Base-by-base conservation (phyloP, 2,113 vertebrate species). In the Orientallactaga bullata region DNA sequence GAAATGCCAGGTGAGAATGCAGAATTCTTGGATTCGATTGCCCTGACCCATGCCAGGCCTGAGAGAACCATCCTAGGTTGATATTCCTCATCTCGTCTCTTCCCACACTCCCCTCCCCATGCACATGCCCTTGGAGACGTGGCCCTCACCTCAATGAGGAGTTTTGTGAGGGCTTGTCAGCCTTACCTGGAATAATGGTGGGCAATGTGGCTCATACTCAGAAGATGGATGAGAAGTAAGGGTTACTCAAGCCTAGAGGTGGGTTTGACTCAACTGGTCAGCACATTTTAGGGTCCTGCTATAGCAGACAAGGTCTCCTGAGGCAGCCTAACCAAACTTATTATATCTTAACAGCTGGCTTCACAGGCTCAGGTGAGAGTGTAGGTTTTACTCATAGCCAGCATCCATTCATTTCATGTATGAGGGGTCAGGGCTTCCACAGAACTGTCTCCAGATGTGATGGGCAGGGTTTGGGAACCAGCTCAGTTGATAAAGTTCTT, bases 241-340 rank as follows among this genome's bases (percentile, higher is more conserved):
- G 3, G 55, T 5, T 1, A 11, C 4, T 7, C 17, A 72, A 7
- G 18, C 1, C 3, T 28, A 2, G 18, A 55, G 12, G 21, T 16
- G 20, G 39, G 51, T 26, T 32, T 82, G 32, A 10, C 32, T 28
- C 28, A 3, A 11, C 26, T 24, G 5, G 5, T 18, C 17, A 32
- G n/a, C 55, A 37, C 1, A 2, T 13, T 65, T 32, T 47, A 10
- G 21, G 73, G 58, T 51, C 47, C 32, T 3, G 3, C 26, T 6
- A 13, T 61, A 17, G 21, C 4, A 3, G 55, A 37, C 18, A 18
- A 61, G 37, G 51, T 2, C 51, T 23, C 42, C 35, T 21, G 28
- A 9, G 7, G 4, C 9, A 63, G 47, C 8, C 18, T 26, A n/a
- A 3, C 3, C 0, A 5, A 4, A 2, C 30, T 35, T n/a, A 2